phyloP scores from a whole-genome alignment of 2,888 invertebrate species.

The Bellardia pandia region DNA sequence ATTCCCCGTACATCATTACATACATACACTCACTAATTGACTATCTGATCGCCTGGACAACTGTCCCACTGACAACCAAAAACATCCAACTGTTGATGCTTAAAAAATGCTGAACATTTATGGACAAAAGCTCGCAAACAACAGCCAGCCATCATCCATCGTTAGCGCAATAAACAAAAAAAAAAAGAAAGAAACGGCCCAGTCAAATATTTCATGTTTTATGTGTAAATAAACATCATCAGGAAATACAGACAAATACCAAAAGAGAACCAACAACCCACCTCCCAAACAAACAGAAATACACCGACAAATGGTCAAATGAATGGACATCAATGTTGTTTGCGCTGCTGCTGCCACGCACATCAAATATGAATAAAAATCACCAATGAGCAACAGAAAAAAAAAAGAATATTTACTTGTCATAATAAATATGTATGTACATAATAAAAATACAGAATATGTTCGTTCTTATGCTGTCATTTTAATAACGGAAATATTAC shows the following conservation, averaged over 20 bases:
- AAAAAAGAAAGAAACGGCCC: slow-evolving; percentile 19
- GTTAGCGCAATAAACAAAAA: neutral
- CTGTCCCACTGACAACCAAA: slow-evolving; percentile 7
- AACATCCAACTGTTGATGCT: slow-evolving; percentile 61
- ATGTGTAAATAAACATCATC: slow-evolving; percentile 60
- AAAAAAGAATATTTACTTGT: slow-evolving; percentile 10
- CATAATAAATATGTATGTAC: neutral
- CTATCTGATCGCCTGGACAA: neutral
- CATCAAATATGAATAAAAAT: slow-evolving; percentile 1
- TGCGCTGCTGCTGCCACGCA: neutral
- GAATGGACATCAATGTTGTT: slow-evolving; percentile 32
- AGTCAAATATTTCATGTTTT: slow-evolving; percentile 56
- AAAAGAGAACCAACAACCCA: slow-evolving; percentile 4
- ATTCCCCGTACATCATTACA: neutral
- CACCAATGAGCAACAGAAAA: neutral
- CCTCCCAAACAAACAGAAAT: neutral
- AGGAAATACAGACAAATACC: slow-evolving; percentile 41
- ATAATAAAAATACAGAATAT: slow-evolving; percentile 11
- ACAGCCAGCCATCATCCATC: neutral
- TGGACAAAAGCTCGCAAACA: slow-evolving; percentile 38
- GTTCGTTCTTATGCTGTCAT: slow-evolving; percentile 34
- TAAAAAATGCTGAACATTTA: slow-evolving; percentile 46
- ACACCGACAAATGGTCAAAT: slow-evolving; percentile 35
- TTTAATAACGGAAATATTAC: slow-evolving; percentile 52
- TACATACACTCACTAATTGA: neutral